These are phyloP conservation scores for Amiota communis DNA, from an alignment of 2,888 invertebrate species.

Conservation along the genomic window DNA sequence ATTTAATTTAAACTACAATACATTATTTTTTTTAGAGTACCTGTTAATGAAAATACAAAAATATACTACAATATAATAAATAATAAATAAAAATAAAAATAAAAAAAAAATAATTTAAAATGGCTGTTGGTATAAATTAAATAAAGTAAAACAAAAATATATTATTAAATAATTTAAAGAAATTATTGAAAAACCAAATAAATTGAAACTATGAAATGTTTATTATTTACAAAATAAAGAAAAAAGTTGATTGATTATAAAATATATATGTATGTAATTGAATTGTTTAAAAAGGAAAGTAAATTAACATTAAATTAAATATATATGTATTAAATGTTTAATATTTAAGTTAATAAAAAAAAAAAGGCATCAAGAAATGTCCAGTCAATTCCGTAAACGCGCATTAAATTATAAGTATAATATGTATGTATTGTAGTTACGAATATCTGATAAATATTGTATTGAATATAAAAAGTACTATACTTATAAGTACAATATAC, in stretches of 20 bases:
- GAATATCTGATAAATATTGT: too few species aligned
- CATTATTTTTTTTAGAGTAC: conserved; percentile 9
- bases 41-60: conserved; percentile 47
- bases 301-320: neutral
- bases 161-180: conserved; percentile 27
- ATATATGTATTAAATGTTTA: conserved; percentile 6
- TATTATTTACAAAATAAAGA: conserved; percentile 32
- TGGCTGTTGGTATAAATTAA: conserved; percentile 17
- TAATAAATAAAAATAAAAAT: conserved; percentile 33
- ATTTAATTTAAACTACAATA: neutral
- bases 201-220: too few species aligned
- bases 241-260: neutral
- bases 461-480: too few species aligned
- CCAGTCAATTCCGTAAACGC: neutral
- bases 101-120: conserved; percentile 34
- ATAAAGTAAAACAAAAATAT: conserved; percentile 22
- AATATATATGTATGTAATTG: too few species aligned
- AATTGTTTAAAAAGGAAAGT: neutral
- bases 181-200: too few species aligned
- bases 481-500: too few species aligned
- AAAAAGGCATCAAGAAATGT: conserved; percentile 32
- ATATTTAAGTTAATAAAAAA: conserved; percentile 28
- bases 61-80: conserved; percentile 22
- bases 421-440: too few species aligned
- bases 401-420: too few species aligned